Evolutionary conservation across 2,888 invertebrate species (phyloP), one percentile per base, ranked within the genome.

Genomic region (Pyrocoelia pectoralis): DNA sequence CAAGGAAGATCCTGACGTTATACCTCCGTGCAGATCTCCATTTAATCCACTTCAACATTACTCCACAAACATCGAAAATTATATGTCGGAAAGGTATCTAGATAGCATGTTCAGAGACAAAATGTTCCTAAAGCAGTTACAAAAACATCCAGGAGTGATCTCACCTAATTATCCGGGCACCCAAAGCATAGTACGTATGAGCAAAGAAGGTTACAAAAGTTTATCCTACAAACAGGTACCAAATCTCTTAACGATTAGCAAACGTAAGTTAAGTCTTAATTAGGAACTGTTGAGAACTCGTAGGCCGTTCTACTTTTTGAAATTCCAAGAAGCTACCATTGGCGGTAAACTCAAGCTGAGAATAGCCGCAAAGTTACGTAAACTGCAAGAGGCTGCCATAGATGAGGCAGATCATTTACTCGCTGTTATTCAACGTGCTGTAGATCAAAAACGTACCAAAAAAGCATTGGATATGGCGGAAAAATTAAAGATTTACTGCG

Each of bases 281-380:
- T 33, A 33, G 73, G 80, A 83, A 64, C 72, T 82, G 6, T 68
- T 84, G 2, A 76, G 84, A 18, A 79, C 79, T 1, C 72, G 83
- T 8, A 76, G 78, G 58, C 84, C 84, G 0, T 78, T 83, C 49
- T 85, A 84, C 68, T 79, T 79, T 41, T 78, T 81, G 10, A 79
- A 81, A 61, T 82, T 77, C 55, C 77, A 77, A 59, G 79, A 80
- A 64, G 73, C 73, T 0, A 75, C 69, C 14, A 68, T 77, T 1
- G 73, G 80, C 1, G 78, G 79, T 1, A 74, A 76, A 10, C 72
- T 78, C 19, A 68, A 70, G 50, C 68, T 65, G 10, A 69, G 81
- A 8, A 77, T 76, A 18, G 68, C 72, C 38, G 75, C 79, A 17
- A 79, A 77, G 61, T 70, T 77, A 49, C 65, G 75, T 18, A 72